Conservation (phyloP, 2,797 vertebrate genomes). For the Choloepus didactylus region DNA sequence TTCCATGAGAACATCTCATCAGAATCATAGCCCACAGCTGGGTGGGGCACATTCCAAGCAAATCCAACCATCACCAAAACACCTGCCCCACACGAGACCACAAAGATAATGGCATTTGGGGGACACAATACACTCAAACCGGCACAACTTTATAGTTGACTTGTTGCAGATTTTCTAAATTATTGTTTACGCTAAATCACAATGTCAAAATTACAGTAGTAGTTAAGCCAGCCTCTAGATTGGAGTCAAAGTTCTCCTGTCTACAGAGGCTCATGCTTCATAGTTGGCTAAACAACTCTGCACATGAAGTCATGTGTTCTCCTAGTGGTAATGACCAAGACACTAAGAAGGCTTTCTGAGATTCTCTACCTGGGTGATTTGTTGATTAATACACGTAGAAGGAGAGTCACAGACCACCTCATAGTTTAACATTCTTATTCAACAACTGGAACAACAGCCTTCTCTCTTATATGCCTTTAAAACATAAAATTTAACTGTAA, state of each 20-base stretch:
- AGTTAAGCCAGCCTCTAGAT: neutral
- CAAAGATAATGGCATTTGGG: too few species aligned
- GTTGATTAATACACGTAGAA: neutral
- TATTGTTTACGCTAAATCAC: neutral
- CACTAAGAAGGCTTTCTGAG: neutral
- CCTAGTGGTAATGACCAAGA: neutral
- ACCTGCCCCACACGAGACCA: too few species aligned
- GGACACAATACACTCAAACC: too few species aligned
- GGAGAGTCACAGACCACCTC: neutral
- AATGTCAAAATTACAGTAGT: neutral
- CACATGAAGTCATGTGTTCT: neutral
- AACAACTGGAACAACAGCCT: neutral
- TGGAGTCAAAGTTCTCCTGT: neutral
- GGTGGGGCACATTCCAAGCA: too few species aligned
- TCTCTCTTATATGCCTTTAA: neutral
- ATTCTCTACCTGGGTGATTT: neutral
- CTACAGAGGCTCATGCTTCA: neutral
- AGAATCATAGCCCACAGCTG: too few species aligned
- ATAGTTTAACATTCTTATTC: neutral
- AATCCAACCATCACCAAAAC: too few species aligned
- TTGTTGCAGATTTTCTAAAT: slow-evolving; percentile 10
- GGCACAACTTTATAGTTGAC: neutral
- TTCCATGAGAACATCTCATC: too few species aligned
- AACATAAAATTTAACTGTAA: neutral
- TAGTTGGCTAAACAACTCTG: neutral